A percentile compares a stretch with the other conserved stretches of the same genome.
Conservation (phyloP, 2,888 invertebrate species). For the Eudasyphora cyanicolor region DNA sequence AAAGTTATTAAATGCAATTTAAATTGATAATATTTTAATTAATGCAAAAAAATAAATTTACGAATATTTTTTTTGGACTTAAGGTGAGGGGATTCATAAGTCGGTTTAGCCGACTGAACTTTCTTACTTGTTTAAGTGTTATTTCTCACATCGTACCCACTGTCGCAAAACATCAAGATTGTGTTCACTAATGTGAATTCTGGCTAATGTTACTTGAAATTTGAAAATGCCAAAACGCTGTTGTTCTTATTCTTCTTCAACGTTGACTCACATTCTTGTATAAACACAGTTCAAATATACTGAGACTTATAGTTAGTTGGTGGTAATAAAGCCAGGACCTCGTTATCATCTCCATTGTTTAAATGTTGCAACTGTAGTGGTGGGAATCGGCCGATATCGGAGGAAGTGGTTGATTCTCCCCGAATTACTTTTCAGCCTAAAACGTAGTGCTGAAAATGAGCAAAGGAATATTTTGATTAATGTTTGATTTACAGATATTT, state of each 20-base stretch:
- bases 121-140: too few relatives aligned
- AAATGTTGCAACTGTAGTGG: neutral
- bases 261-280: too few relatives aligned
- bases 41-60: too few relatives aligned
- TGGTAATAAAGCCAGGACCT: slow-evolving; percentile 34
- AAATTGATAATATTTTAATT: too few relatives aligned
- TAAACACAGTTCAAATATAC: neutral
- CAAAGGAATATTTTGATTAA: neutral
- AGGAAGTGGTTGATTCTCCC: neutral
- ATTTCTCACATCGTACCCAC: neutral
- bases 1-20: too few relatives aligned
- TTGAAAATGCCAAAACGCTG: neutral
- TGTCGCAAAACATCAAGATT: neutral
- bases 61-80: slow-evolving; percentile 5
- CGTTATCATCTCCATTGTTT: slow-evolving; percentile 43
- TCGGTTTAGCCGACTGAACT: neutral
- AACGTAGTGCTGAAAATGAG: neutral
- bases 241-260: neutral
- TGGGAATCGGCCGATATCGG: neutral
- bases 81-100: too few relatives aligned
- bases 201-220: neutral
- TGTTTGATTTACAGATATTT: neutral
- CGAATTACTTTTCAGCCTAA: too few relatives aligned
- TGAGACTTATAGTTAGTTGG: neutral
- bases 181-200: neutral